Evolutionary conservation across 2,888 invertebrate genomes (phyloP), one percentile per base, ranked within the genome.

Genomic region (Oscheius sp.): DNA sequence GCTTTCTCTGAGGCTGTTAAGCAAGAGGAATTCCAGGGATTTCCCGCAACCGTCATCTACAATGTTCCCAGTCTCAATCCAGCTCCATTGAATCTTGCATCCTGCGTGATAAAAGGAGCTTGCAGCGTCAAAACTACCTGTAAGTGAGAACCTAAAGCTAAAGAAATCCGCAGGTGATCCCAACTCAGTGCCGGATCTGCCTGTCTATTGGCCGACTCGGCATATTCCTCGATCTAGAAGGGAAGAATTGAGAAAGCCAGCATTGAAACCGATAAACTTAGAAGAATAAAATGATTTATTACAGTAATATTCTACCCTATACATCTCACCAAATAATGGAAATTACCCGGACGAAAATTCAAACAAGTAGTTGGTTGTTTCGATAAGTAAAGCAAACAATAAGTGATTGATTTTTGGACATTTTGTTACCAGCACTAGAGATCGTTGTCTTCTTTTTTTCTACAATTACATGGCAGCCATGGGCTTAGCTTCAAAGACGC

Each of bases 401-500:
- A 42, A 42, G 42, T 42, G 42, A 42, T 42, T 42, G 20, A 42
- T 15, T 10, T 6, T 37, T 37, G 37, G 8, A 10, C 37, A 37
- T 4, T 42, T 42, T 15, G n/a, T 17, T 17, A 17, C 20, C 4
- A 12, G 4, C 4, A 17, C 42, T 42, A 42, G 42, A 42, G 42
- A 42, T 42, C 42, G 42, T 0, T n/a, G n/a, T n/a, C n/a, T n/a
- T n/a, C 25, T 23, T 20, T n/a, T 20, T 20, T 20, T 48, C 48
- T 48, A 25, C 48, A 57, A 34, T 20, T 53, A n/a, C 29, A 31
- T 61, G 42, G 61, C 66, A 23, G 66, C 57, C 39, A 55, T 25
- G 8, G 66, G 50, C 25, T 66, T 66, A 3, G 66, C 74, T 65
- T 77, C 74, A 58, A 77, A 77, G n/a, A 77, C 70, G 45, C 73